Conservation (phyloP, 1,140 invertebrate genomes). For the Sweltsa coloradensis region DNA sequence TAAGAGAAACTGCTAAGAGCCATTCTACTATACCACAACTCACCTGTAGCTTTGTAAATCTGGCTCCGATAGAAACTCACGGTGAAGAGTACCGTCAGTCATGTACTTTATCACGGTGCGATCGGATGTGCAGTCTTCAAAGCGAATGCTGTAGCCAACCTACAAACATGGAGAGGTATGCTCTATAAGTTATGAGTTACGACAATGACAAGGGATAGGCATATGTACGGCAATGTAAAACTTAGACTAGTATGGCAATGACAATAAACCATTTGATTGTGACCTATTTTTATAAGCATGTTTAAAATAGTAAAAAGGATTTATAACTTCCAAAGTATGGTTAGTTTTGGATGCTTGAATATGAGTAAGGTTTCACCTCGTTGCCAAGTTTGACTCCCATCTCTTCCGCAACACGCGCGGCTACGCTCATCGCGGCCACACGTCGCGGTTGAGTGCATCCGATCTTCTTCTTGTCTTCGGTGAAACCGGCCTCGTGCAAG, state of each 20-base stretch:
- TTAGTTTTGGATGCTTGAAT: too few species aligned
- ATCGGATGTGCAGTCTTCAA: conserved; percentile 69
- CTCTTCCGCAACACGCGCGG: conserved; percentile 59
- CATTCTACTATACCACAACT: too few species aligned
- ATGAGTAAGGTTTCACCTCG: conserved; percentile 43
- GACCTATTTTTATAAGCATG: too few species aligned
- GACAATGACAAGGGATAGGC: too few species aligned
- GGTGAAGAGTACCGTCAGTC: conserved; percentile 96
- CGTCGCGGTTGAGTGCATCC: conserved; percentile 49
- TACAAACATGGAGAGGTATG: conserved; percentile 26
- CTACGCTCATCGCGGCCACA: conserved; percentile 72
- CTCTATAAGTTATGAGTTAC: too few species aligned
- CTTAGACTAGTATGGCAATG: too few species aligned
- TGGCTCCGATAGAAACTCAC: conserved; percentile 96
- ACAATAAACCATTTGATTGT: too few species aligned
- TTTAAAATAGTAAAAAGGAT: too few species aligned
- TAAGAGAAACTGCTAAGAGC: too few species aligned
- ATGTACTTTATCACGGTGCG: conserved; percentile 90
- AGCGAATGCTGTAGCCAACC: conserved; percentile 67
- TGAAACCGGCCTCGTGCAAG: conserved; percentile 83
- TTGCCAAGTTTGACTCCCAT: conserved; percentile 56
- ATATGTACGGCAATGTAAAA: too few species aligned
- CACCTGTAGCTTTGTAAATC: conserved; percentile 79
- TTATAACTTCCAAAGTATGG: too few species aligned
- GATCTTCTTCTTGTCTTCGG: conserved; percentile 66